Base-by-base conservation (phyloP, 2,888 invertebrate species). In the Dasypogon diadema region DNA sequence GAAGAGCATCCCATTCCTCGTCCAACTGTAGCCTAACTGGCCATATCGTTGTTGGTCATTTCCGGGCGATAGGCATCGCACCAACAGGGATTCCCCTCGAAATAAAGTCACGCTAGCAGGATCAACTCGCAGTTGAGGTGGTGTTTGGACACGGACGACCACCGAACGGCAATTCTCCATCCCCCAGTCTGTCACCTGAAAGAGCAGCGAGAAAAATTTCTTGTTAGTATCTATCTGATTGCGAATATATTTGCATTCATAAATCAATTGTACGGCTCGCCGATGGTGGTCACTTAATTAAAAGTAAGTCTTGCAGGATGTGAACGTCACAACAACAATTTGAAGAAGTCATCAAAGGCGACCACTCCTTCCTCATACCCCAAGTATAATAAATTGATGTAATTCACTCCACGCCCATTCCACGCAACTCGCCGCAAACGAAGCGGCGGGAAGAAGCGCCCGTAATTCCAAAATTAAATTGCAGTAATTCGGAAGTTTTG, bases 21-120 rank as follows among this genome's bases (percentile, higher is more conserved):
- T 92, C 95, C 95, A 95, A 81, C 93, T 93, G 83, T 94, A 95
- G 2, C 94, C 95, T 74, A 93, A 88, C 42, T 89, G 90, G 1
- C 90, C 90, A 77, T 90, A 89, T 2, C 88, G 87, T 55, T 88
- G 70, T 34, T 81, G 81, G 37, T 90, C 89, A 79, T 88, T 88
- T 65, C 92, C 92, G 0, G 90, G 90, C 0, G 92, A 91, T 76
- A 92, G 87, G 81, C 93, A 94, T 14, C 85, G 83, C 37, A 86
- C 84, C 12, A 84, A 82, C 70, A 86, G 76, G 16, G 86, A 86
- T 55, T 85, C 86, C 2, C 86, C 86, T 0, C 85, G 91, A 79
- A 90, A 89, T 75, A 91, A 86, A 1, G 92, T 91, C 10, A 90
- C 87, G 80, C 90, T 91, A 86, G 91, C 90, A 0, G 92, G 92